Conservation (phyloP, 2,797 vertebrate species). For the Acanthurus lineatus region DNA sequence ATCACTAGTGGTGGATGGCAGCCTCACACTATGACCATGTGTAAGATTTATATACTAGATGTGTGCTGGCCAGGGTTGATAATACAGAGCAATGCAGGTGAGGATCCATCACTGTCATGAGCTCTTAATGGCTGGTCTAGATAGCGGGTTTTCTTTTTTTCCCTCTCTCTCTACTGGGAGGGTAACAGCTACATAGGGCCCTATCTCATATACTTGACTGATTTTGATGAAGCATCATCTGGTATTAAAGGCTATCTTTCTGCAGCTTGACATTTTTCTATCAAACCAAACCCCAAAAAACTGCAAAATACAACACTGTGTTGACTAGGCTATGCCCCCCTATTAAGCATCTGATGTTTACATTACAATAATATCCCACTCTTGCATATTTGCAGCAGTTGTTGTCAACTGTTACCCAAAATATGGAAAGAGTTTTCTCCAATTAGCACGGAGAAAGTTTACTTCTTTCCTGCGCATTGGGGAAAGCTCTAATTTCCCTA, state of each 20-base stretch:
- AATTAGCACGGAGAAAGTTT: conserved; percentile 20
- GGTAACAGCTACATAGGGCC: conserved; percentile 53
- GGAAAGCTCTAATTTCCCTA: background rate
- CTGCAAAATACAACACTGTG: background rate
- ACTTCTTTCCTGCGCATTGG: background rate
- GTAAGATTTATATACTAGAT: conserved; percentile 75
- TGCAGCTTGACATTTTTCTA: conserved; percentile 39
- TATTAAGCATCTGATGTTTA: background rate
- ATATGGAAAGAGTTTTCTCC: background rate
- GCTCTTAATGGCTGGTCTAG: conserved; percentile 69
- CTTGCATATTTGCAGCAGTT: background rate
- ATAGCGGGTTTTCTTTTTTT: conserved; percentile 61
- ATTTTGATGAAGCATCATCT: conserved; percentile 82
- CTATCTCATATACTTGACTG: conserved; percentile 69
- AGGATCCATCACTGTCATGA: conserved; percentile 87
- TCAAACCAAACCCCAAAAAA: conserved; percentile 18
- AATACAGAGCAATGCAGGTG: conserved; percentile 79
- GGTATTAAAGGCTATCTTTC: conserved; percentile 53
- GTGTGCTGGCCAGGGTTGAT: conserved; percentile 79
- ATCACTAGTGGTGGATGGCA: conserved; percentile 51
- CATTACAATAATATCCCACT: background rate
- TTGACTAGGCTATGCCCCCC: background rate
- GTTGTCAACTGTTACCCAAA: background rate
- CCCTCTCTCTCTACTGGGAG: conserved; percentile 24
- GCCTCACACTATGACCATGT: conserved; percentile 49